phyloP scores from a whole-genome alignment of 2,113 vertebrate genomes.

The Ginglymostoma cirratum region DNA sequence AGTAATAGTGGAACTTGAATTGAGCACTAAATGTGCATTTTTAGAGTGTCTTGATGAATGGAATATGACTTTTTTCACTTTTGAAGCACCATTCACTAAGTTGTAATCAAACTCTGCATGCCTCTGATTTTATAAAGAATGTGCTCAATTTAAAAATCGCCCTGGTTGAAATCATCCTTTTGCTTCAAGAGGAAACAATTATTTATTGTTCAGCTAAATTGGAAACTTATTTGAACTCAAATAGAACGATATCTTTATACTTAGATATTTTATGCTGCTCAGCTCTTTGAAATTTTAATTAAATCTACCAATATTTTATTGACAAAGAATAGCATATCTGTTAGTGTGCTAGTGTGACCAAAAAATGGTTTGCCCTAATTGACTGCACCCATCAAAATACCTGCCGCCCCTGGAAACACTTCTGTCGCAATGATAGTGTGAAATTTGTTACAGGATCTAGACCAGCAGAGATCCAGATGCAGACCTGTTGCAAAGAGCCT shows the following conservation, averaged over 20 bases:
- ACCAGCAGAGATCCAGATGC: background rate
- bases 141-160: background rate
- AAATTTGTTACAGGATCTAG: background rate
- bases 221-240: background rate
- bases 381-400: background rate
- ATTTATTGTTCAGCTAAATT: background rate
- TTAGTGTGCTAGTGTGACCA: background rate
- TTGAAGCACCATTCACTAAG: background rate
- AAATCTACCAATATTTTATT: background rate
- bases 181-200: background rate
- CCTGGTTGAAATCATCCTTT: background rate
- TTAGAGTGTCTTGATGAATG: background rate
- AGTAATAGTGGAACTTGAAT: background rate
- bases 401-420: background rate
- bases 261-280: background rate
- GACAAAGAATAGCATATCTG: background rate
- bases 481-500: background rate
- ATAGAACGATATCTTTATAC: background rate
- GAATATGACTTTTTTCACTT: background rate
- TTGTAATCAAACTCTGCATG: background rate
- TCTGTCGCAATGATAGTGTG: background rate
- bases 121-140: background rate
- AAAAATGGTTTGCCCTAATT: background rate
- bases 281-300: background rate
- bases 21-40: background rate